These are phyloP conservation scores for Atrichornis clamosus DNA, from an alignment of 2,113 vertebrate genomes.

Conservation along the genomic window DNA sequence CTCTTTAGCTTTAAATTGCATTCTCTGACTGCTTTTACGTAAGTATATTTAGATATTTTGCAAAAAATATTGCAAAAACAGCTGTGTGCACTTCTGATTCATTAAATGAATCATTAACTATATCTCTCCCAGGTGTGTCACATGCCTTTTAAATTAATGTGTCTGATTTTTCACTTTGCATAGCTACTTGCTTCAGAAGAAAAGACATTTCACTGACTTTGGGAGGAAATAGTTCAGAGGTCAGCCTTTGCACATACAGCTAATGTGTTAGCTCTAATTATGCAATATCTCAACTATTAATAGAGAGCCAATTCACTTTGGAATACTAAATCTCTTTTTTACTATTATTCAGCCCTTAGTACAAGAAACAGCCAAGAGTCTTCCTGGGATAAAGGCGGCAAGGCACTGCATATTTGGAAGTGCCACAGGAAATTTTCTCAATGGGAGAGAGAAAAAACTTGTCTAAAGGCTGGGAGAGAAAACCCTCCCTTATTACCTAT, in stretches of 20 bases:
- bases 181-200: background rate
- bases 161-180: background rate
- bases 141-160: background rate
- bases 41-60: background rate
- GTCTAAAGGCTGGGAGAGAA: background rate
- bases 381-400: background rate
- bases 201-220: background rate
- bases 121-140: background rate
- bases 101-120: background rate
- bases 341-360: background rate
- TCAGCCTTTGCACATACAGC: background rate
- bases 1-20: background rate
- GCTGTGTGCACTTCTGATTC: background rate
- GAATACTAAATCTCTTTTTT: background rate
- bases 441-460: background rate
- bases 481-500: background rate
- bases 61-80: background rate
- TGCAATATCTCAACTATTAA: background rate
- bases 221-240: background rate
- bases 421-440: background rate
- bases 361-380: background rate
- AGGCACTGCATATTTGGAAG: background rate
- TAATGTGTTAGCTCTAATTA: background rate
- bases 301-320: background rate
- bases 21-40: background rate